Percentiles rank a stretch among this genome's conserved stretches.
phyloP scores from a whole-genome alignment of 2,113 vertebrate genomes.

The Erythrolamprus reginae region DNA sequence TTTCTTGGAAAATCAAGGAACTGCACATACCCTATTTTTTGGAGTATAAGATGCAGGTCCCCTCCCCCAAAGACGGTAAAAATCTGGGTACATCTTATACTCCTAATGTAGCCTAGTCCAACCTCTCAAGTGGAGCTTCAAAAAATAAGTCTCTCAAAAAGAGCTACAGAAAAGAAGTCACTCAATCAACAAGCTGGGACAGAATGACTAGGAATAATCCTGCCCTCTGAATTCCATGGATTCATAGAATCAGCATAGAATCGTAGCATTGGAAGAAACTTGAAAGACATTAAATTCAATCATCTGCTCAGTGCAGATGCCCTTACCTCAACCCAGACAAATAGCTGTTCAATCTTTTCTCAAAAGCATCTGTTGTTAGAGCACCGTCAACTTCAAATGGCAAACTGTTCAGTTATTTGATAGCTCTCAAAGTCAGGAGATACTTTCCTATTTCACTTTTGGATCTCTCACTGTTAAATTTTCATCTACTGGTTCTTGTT shows the following conservation, averaged over 20 bases:
- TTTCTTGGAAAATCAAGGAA: neutral
- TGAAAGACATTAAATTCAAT: neutral
- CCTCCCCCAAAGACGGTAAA: too few relatives aligned
- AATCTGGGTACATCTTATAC: too few relatives aligned
- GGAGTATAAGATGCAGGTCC: too few relatives aligned
- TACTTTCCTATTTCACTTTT: neutral
- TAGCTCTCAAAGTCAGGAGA: neutral
- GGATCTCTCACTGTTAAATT: neutral
- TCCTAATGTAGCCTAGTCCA: too few relatives aligned
- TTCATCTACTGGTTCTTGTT: neutral
- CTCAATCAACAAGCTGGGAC: neutral
- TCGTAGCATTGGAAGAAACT: neutral
- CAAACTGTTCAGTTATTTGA: neutral
- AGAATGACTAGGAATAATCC: neutral
- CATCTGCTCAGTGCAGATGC: neutral
- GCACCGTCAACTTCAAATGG: neutral
- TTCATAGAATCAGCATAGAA: neutral
- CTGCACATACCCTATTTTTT: too few relatives aligned
- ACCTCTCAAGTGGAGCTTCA: too few relatives aligned
- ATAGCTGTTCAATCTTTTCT: neutral
- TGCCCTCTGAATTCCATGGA: neutral
- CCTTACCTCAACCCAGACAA: neutral
- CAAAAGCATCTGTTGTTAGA: neutral
- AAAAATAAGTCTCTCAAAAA: too few relatives aligned
- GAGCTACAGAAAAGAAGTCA: too few relatives aligned